A percentile compares a stretch with the other conserved stretches of the same genome.
phyloP scores from a whole-genome alignment of 1,140 invertebrate species.

The Achroia grisella region DNA sequence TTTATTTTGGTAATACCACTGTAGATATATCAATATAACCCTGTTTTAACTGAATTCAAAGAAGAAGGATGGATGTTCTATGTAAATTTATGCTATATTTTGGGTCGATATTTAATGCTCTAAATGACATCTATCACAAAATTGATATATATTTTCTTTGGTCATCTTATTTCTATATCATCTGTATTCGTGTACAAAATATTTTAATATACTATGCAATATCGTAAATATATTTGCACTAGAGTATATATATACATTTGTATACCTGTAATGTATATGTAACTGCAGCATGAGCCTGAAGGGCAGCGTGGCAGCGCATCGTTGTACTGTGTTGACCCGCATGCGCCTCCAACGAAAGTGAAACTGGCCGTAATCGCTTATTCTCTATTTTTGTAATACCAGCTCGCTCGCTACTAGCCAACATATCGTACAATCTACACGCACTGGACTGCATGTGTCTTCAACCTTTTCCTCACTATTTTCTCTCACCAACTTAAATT shows the following conservation, averaged over 20 bases:
- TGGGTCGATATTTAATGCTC: too few relatives aligned
- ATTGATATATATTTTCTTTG: too few relatives aligned
- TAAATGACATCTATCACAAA: too few relatives aligned
- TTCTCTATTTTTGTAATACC: constrained; percentile 22
- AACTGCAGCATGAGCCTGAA: constrained; percentile 12
- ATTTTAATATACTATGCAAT: not conserved
- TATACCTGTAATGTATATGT: constrained; percentile 9
- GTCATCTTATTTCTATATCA: too few relatives aligned
- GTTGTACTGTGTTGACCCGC: constrained; percentile 38
- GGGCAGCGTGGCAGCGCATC: constrained; percentile 16
- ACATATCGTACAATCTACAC: constrained; percentile 18
- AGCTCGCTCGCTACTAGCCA: constrained; percentile 8
- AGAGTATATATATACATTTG: not conserved
- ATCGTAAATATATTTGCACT: not conserved
- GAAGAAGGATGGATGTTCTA: too few relatives aligned
- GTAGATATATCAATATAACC: too few relatives aligned
- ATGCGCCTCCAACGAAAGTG: constrained; percentile 45
- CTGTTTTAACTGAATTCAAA: too few relatives aligned
- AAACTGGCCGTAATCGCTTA: constrained; percentile 35
- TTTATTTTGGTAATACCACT: too few relatives aligned
- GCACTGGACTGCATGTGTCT: not conserved
- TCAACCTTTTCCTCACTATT: too few relatives aligned
- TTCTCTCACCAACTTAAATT: too few relatives aligned
- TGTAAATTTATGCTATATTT: too few relatives aligned
- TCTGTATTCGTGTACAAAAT: too few relatives aligned